A percentile compares a stretch with the other conserved stretches of the same genome.
Conservation (phyloP, 2,797 vertebrate species). For the Onychomys torridus region DNA sequence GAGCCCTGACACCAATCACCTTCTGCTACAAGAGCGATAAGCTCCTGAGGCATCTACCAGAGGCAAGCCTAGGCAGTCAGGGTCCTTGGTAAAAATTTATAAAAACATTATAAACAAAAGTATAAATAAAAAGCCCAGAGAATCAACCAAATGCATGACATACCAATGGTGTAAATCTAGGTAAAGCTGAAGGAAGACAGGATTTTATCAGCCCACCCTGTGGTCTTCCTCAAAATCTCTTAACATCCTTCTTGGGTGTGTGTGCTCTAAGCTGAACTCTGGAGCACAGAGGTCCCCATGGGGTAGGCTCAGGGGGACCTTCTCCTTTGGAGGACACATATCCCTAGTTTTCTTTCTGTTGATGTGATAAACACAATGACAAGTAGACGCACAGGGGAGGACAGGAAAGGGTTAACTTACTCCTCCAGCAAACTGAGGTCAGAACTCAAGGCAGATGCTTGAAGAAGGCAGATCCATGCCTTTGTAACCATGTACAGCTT, state of each 20-base stretch:
- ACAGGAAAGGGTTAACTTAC: not conserved
- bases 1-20: not conserved
- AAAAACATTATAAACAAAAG: not conserved
- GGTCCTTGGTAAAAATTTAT: not conserved
- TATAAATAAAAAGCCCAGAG: too few relatives aligned
- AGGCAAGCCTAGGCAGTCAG: not conserved
- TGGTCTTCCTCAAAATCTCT: conserved; percentile 1
- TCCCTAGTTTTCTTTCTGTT: not conserved
- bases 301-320: not conserved
- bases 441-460: not conserved
- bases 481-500: too few relatives aligned
- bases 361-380: not conserved
- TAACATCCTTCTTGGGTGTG: not conserved
- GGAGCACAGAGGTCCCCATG: fast-evolving
- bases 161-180: not conserved
- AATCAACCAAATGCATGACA: not conserved
- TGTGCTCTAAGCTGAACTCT: not conserved
- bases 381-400: not conserved
- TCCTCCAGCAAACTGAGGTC: not conserved
- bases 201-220: not conserved
- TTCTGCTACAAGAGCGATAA: not conserved
- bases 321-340: not conserved
- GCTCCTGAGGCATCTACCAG: not conserved
- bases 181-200: not conserved
- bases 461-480: too few relatives aligned